Percentiles rank a stretch among this genome's conserved stretches.
Conservation (phyloP, 2,797 vertebrate species). For the Hoplostethus mediterraneus region DNA sequence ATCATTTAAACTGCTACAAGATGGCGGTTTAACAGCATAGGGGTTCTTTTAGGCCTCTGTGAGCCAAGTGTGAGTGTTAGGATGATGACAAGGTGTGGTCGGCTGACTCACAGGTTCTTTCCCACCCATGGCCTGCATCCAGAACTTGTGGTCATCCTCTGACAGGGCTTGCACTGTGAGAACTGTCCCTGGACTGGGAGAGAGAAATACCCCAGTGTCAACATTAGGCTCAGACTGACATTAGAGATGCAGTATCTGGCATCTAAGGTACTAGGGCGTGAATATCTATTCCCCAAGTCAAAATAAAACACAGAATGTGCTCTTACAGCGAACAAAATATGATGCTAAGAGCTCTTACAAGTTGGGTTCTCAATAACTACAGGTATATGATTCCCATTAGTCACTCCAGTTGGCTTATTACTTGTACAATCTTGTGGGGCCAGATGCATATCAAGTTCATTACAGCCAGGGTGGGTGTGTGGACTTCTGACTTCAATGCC, state of each 20-base stretch:
- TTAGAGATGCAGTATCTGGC: neutral
- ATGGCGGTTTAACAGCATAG: conserved; percentile 13
- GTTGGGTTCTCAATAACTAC: conserved; percentile 38
- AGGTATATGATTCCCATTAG: neutral
- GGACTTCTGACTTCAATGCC: conserved; percentile 59
- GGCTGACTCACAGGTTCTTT: conserved; percentile 92
- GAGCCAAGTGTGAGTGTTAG: conserved; percentile 33
- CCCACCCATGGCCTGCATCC: conserved; percentile 97
- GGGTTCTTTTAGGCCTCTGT: conserved; percentile 1
- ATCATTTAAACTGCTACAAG: neutral
- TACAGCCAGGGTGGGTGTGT: conserved; percentile 41
- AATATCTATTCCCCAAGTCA: conserved; percentile 1
- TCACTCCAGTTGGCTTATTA: conserved; percentile 45
- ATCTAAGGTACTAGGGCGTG: neutral
- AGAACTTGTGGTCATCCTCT: conserved; percentile 93
- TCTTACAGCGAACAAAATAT: neutral
- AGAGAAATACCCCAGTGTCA: conserved; percentile 46
- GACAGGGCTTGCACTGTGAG: conserved; percentile 95
- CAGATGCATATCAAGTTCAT: conserved; percentile 61
- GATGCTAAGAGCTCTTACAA: conserved; percentile 22
- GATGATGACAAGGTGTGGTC: conserved; percentile 52
- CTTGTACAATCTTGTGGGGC: conserved; percentile 20
- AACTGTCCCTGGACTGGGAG: conserved; percentile 89
- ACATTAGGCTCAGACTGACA: neutral
- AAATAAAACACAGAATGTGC: conserved; percentile 10